Conservation (phyloP, 1,140 invertebrate genomes). For the Stenopsyche tienmushanensis region DNA sequence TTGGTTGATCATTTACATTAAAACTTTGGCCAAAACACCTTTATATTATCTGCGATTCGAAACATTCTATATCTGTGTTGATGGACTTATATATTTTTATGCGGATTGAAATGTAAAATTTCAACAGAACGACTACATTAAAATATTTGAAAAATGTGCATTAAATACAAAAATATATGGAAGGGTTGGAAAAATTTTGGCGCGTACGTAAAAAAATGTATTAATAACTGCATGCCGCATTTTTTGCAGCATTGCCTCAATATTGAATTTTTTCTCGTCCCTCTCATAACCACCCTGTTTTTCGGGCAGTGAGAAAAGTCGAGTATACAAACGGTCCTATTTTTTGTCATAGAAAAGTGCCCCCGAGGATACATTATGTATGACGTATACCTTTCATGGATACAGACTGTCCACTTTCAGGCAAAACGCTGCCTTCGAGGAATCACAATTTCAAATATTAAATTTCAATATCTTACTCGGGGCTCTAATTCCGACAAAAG, state of each 20-base stretch:
- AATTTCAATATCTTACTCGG: slow-evolving; percentile 20
- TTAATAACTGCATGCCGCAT: no score
- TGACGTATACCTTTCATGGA: slow-evolving; percentile 14
- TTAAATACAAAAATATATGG: no score
- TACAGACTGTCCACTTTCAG: slow-evolving; percentile 2
- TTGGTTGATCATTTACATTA: slow-evolving; percentile 22
- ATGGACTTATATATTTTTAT: no score
- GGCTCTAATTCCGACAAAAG: background rate
- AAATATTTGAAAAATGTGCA: no score
- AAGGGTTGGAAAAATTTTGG: no score
- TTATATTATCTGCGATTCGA: no score
- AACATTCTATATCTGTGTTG: no score
- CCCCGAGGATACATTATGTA: slow-evolving; percentile 32
- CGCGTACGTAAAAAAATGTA: no score
- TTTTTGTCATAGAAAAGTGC: slow-evolving; percentile 24
- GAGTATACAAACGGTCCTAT: slow-evolving; percentile 13
- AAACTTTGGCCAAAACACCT: slow-evolving; percentile 6
- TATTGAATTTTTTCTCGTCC: no score
- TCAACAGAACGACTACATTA: no score
- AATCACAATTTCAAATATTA: slow-evolving; percentile 32
- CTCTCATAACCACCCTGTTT: background rate
- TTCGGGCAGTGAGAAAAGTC: background rate
- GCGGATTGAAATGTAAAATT: no score
- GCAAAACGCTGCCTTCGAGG: slow-evolving; percentile 5
- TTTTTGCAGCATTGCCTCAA: no score